Evolutionary conservation across 2,888 invertebrate genomes (phyloP).

Genomic region (Chirona hameri): DNA sequence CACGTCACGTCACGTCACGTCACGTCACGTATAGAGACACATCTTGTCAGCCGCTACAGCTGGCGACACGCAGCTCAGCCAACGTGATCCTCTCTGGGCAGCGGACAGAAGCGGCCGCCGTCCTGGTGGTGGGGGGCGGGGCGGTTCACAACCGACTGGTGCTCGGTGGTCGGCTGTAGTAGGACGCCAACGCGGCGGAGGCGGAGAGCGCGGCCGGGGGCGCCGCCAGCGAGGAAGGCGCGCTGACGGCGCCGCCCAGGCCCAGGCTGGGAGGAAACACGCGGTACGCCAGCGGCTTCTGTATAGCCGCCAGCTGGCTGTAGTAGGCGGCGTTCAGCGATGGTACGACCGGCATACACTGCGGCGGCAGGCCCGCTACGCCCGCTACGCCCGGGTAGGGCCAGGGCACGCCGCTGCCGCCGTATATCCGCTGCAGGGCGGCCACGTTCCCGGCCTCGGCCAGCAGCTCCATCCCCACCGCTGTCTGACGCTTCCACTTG

Average conservation of each 20-base stretch:
- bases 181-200: constrained; percentile 8
- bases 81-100: too few relatives aligned
- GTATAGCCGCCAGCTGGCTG: constrained; percentile 51
- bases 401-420: constrained; percentile 44
- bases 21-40: too few relatives aligned
- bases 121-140: neutral
- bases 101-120: too few relatives aligned
- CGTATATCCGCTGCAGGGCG: constrained; percentile 93
- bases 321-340: constrained; percentile 39
- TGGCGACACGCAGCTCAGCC: too few relatives aligned
- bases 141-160: neutral
- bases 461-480: constrained; percentile 91
- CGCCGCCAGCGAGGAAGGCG: neutral
- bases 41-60: too few relatives aligned
- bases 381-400: constrained; percentile 33
- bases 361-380: constrained; percentile 34
- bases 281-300: constrained; percentile 81
- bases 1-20: too few relatives aligned
- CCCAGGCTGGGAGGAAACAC: constrained; percentile 42
- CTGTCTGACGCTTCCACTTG: constrained; percentile 99
- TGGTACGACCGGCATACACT: constrained; percentile 34
- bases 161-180: constrained; percentile 27
- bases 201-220: neutral
- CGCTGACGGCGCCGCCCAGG: constrained; percentile 30
- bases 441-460: constrained; percentile 98